These are phyloP conservation scores for Felis catus DNA, from an alignment of 2,113 vertebrate species.

Conservation along the genomic window F.catus_Fca126_mat1.0 CM031421.1:100120001-100120500, in stretches of 20 bases:
- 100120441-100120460: neutral
- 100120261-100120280: neutral
- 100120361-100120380: neutral
- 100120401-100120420: neutral
- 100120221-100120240: rapidly evolving
- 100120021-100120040: neutral
- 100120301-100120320: neutral
- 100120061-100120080: neutral
- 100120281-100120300: neutral
- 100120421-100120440: neutral
- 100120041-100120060: neutral
- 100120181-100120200: neutral
- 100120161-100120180: neutral
- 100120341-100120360: neutral
- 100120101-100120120: neutral
- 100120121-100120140: neutral
- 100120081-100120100: neutral
- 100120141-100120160: neutral
- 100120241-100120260: neutral
- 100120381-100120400: neutral
- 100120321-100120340: neutral
- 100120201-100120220: neutral
- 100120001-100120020: neutral
- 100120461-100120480: neutral
- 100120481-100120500: neutral